Percentiles rank a stretch among this genome's conserved stretches.
Conservation (phyloP, 2,797 vertebrate genomes). For the Arctocebus calabarensis region DNA sequence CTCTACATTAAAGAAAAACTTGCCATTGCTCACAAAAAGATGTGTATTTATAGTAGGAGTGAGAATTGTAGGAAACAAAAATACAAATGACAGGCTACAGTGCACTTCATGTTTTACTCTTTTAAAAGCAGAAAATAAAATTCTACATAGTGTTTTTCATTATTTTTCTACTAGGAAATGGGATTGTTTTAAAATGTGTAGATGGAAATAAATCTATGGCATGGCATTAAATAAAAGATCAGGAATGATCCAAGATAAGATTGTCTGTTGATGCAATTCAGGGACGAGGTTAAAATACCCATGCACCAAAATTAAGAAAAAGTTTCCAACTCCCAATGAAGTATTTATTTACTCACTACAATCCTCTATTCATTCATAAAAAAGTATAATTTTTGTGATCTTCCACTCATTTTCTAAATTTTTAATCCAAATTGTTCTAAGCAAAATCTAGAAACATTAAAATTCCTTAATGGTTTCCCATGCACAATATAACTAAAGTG, state of each 20-base stretch:
- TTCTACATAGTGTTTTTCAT: background rate
- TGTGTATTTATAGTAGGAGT: background rate
- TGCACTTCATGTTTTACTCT: background rate
- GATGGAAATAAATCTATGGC: background rate
- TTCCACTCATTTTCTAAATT: background rate
- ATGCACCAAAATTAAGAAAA: background rate
- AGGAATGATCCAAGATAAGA: background rate
- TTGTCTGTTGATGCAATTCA: background rate
- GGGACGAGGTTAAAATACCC: background rate
- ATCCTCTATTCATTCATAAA: background rate
- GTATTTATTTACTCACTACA: background rate
- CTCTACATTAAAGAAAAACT: background rate
- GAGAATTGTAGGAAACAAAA: background rate
- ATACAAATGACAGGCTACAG: background rate
- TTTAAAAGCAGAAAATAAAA: background rate
- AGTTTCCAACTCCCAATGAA: background rate
- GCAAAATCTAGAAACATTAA: background rate
- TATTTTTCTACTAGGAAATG: background rate
- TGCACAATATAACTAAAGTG: background rate
- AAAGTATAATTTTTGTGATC: background rate
- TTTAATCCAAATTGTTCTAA: background rate
- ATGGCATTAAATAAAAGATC: background rate
- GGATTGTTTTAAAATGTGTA: background rate
- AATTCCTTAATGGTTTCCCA: conserved; percentile 11
- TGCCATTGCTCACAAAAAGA: background rate